Percentiles rank a stretch among this genome's conserved stretches.
These are phyloP conservation scores for Torymus aiolomorphi DNA, from an alignment of 2,888 invertebrate species.

Conservation along the genomic window DNA sequence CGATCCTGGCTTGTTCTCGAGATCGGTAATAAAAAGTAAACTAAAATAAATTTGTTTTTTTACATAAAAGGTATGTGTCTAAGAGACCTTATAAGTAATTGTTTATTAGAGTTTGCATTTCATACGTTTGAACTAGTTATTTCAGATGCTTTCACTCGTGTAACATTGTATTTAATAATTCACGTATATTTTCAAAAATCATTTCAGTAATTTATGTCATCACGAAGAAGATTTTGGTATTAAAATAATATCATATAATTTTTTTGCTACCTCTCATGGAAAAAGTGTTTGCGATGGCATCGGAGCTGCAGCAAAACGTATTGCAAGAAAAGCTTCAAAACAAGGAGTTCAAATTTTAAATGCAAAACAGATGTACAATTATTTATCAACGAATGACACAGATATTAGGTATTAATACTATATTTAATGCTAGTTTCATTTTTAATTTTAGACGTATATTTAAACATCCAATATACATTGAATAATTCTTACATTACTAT, in stretches of 20 bases:
- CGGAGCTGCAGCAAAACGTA: neutral
- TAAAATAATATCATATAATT: constrained; percentile 26
- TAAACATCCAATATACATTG: neutral
- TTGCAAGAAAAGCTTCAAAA: constrained; percentile 8
- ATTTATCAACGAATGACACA: constrained; percentile 35
- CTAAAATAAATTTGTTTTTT: too few species aligned
- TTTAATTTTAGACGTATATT: neutral
- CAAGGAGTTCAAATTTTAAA: constrained; percentile 11
- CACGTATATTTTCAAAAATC: constrained; percentile 17
- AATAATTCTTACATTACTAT: neutral
- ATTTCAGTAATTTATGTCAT: constrained; percentile 9
- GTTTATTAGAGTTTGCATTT: too few species aligned
- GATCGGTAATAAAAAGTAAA: too few species aligned
- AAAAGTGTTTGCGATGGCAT: too few species aligned
- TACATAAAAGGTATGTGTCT: neutral
- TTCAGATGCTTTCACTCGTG: too few species aligned
- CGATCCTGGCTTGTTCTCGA: too few species aligned
- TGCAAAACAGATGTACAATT: constrained; percentile 38
- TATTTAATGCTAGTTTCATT: neutral
- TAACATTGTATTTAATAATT: too few species aligned
- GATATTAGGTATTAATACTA: constrained; percentile 15
- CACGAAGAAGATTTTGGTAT: too few species aligned
- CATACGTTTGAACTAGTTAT: too few species aligned
- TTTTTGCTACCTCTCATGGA: constrained; percentile 39
- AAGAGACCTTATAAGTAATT: too few species aligned